Evolutionary conservation across 1,140 invertebrate species (phyloP).

Genomic region (Nebria ingens): DNA sequence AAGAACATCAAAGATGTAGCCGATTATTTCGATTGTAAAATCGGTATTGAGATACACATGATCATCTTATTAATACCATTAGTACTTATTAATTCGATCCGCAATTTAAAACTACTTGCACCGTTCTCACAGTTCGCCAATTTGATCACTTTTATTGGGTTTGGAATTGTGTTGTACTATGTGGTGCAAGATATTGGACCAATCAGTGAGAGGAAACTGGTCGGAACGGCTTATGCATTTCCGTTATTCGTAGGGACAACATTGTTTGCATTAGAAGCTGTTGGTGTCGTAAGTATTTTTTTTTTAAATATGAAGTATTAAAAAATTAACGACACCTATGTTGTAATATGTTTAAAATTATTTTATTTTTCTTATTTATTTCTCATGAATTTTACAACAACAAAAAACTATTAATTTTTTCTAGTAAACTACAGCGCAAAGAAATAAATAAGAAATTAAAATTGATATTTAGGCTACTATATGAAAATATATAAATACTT

Average conservation of each 20-base stretch:
- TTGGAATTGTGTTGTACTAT: conserved; percentile 59
- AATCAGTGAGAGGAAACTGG: conserved; percentile 41
- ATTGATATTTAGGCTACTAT: too few species aligned
- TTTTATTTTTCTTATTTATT: neutral
- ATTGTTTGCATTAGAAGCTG: conserved; percentile 81
- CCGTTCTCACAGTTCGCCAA: conserved; percentile 68
- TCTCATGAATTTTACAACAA: too few species aligned
- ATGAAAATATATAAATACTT: too few species aligned
- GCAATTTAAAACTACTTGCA: conserved; percentile 62
- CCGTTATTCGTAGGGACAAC: conserved; percentile 78
- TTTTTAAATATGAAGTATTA: neutral
- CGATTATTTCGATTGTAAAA: conserved; percentile 35
- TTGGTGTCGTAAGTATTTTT: conserved; percentile 60
- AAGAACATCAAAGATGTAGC: conserved; percentile 54
- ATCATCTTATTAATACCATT: conserved; percentile 50
- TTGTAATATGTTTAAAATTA: neutral
- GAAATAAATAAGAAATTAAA: too few species aligned
- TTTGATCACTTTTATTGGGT: conserved; percentile 46
- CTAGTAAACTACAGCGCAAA: too few species aligned
- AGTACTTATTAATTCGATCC: conserved; percentile 56
- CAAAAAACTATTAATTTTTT: neutral
- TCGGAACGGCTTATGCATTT: conserved; percentile 45
- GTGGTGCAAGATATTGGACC: conserved; percentile 52
- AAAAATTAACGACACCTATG: neutral
- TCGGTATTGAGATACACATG: conserved; percentile 41